phyloP scores from a whole-genome alignment of 1,140 invertebrate genomes.

The Zaprionus kolodkinae region DNA sequence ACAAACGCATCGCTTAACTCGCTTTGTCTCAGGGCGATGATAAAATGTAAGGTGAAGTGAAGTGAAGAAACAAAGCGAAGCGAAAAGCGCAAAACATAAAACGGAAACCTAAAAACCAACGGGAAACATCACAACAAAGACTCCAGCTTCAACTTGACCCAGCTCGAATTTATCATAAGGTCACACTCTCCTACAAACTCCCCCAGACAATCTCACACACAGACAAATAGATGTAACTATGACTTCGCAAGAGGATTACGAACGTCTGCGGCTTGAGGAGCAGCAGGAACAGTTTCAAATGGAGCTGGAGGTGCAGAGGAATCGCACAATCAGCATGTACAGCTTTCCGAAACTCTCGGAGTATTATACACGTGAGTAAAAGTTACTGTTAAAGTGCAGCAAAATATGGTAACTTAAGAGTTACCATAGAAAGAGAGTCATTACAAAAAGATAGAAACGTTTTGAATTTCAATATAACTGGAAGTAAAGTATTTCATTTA shows the following conservation, averaged over 20 bases:
- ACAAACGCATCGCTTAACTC: slow-evolving; percentile 26
- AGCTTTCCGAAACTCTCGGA: slow-evolving; percentile 63
- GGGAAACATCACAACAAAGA: slow-evolving; percentile 42
- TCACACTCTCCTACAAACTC: not conserved
- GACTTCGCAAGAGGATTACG: slow-evolving; percentile 55
- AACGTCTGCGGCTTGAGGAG: slow-evolving; percentile 35
- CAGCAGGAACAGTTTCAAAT: slow-evolving; percentile 24
- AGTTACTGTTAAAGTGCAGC: not conserved
- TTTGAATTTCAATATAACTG: too few species aligned
- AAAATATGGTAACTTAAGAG: not conserved
- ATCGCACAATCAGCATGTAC: slow-evolving; percentile 45
- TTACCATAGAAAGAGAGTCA: not conserved
- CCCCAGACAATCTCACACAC: slow-evolving; percentile 9
- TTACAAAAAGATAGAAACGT: too few species aligned
- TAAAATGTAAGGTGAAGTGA: slow-evolving; percentile 48
- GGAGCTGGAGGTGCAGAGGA: slow-evolving; percentile 40
- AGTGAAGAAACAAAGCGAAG: slow-evolving; percentile 42
- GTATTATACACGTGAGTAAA: slow-evolving; percentile 75
- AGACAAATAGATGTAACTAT: slow-evolving; percentile 32
- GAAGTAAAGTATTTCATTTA: too few species aligned
- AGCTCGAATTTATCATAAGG: slow-evolving; percentile 53
- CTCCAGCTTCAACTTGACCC: slow-evolving; percentile 44
- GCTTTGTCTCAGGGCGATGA: slow-evolving; percentile 58
- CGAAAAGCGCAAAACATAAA: not conserved
- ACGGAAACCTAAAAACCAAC: slow-evolving; percentile 14